A percentile compares a stretch with the other conserved stretches of the same genome.
Evolutionary conservation across 2,113 vertebrate species (phyloP).

Genomic region (Vidua macroura): DNA sequence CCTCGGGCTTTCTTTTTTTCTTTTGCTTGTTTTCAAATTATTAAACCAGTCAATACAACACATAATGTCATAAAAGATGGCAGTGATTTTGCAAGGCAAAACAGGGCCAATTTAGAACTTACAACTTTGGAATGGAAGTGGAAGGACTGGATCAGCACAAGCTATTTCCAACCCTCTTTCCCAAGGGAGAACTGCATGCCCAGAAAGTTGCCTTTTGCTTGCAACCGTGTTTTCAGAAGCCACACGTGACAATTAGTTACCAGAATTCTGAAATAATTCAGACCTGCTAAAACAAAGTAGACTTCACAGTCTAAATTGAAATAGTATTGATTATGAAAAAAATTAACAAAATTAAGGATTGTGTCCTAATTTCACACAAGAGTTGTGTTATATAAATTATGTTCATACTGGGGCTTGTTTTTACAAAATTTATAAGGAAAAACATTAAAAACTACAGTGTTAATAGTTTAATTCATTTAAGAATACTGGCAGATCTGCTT

Average conservation of each 20-base stretch:
- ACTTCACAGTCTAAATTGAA: not conserved
- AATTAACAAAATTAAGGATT: not conserved
- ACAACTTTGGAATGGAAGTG: not conserved
- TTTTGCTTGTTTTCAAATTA: not conserved
- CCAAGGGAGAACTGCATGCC: not conserved
- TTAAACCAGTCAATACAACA: not conserved
- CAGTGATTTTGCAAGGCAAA: not conserved
- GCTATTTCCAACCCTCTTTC: not conserved
- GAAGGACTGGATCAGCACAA: not conserved
- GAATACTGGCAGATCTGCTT: not conserved
- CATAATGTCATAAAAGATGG: not conserved
- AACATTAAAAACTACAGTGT: not conserved
- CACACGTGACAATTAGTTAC: not conserved
- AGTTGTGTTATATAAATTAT: not conserved
- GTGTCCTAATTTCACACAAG: not conserved
- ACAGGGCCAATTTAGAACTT: not conserved
- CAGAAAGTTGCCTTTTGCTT: not conserved
- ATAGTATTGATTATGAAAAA: not conserved
- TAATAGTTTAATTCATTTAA: not conserved
- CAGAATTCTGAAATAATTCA: not conserved
- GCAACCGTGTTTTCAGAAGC: not conserved
- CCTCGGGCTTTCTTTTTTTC: fast-evolving
- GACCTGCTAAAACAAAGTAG: not conserved
- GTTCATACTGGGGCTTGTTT: not conserved
- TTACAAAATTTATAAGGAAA: not conserved